These are phyloP conservation scores for Eulemur mongoz DNA, from an alignment of 2,797 vertebrate species.

Conservation along the genomic window DNA sequence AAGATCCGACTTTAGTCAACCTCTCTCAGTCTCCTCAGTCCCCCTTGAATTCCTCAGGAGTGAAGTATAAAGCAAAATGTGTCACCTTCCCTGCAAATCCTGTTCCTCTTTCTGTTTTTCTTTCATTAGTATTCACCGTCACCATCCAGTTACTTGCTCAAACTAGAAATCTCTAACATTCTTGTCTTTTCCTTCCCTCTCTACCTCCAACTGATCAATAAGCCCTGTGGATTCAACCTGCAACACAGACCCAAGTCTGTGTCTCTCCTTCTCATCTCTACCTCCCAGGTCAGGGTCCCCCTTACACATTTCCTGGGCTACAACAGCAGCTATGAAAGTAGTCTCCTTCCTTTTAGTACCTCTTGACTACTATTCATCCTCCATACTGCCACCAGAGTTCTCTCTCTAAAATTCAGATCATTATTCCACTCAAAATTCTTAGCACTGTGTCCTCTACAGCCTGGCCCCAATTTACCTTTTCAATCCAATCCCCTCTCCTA, in stretches of 20 bases:
- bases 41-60: not conserved
- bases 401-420: conserved; percentile 6
- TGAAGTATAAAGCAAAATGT: not conserved
- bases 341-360: not conserved
- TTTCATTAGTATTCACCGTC: not conserved
- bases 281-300: not conserved
- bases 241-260: not conserved
- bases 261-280: not conserved
- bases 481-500: not conserved
- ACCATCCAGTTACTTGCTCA: not conserved
- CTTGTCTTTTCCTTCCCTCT: not conserved
- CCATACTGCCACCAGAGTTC: not conserved
- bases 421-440: conserved; percentile 36
- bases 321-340: not conserved
- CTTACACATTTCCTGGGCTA: not conserved
- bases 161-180: not conserved
- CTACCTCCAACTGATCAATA: not conserved
- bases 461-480: not conserved
- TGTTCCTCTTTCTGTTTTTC: not conserved
- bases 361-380: not conserved
- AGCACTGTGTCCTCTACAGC: not conserved
- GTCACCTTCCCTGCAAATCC: not conserved
- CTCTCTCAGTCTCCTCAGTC: not conserved
- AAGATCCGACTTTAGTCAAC: not conserved
- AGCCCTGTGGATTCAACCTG: not conserved